Evolutionary conservation across 2,888 invertebrate species (phyloP), one percentile per base, ranked within the genome.

Genomic region (Nebria salina): DNA sequence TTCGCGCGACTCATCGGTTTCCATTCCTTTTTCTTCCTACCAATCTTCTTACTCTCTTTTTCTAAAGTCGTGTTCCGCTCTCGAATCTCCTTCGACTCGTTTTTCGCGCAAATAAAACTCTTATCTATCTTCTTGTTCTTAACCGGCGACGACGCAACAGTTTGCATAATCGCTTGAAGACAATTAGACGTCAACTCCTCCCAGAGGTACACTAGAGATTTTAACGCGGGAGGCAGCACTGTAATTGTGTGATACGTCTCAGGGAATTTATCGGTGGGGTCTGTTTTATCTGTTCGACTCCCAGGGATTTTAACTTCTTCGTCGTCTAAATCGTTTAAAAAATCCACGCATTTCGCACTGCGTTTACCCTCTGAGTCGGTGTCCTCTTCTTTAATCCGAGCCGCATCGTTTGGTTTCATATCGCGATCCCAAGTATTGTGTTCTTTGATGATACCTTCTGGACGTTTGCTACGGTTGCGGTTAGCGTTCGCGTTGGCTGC

Each of bases 121-220:
- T 88, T 87, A 75, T 85, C 85, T 82, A 86, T 86, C 82, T 87
- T 87, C 7, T 83, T 83, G 66, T 85, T 86, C 43, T 82, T 85
- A 5, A 85, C 90, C 0, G 93, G 93, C 86, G 92, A 92, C 0
- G 91, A 90, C n/a, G 92, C 86, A 4, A 92, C 90, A 75, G 92
- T 89, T 84, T 93, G 92, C 26, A 91, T 89, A 81, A 93, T 92
- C 0, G 93, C 92, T 82, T 93, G 93, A n/a, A 93, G 88, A 83
- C 93, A 93, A 85, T 91, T 93, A 4, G 90, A 88, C 72, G 93
- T 93, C 25, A 98, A 90, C 78, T 97, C 95, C 86, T 98, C 97
- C 98, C 98, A 98, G 43, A 98, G 90, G 80, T 94, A 94, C 0
- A 98, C 97, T 8, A 98, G 90, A 77, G 96, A 96, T 77, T 96